Evolutionary conservation across 2,797 vertebrate species (phyloP).

Genomic region (Microtus obscurus): DNA sequence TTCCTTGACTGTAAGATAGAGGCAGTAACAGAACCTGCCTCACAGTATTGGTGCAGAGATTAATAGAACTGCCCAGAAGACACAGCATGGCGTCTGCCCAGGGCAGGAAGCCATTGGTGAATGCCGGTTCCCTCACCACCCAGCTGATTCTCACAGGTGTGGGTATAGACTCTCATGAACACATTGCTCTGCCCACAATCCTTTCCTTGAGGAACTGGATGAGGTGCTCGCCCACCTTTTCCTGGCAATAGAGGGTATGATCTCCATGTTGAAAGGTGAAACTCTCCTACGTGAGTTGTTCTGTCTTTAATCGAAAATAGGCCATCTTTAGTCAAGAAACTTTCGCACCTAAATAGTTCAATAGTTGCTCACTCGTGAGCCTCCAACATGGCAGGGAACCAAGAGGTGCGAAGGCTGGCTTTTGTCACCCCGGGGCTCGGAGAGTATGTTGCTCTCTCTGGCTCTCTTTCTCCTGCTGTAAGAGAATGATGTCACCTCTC

Average conservation of each 20-base stretch:
- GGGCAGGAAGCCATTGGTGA: background rate
- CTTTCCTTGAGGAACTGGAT: background rate
- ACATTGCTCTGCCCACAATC: background rate
- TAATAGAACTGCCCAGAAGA: background rate
- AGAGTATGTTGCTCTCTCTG: background rate
- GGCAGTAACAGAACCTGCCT: background rate
- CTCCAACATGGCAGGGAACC: background rate
- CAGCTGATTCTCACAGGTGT: background rate
- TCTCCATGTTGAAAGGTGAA: slow-evolving; percentile 23
- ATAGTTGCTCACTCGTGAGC: background rate
- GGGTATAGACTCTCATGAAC: background rate
- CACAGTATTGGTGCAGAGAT: background rate
- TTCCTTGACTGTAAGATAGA: background rate
- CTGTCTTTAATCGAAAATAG: slow-evolving; percentile 11
- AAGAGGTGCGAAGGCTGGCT: background rate
- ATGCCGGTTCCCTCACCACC: background rate
- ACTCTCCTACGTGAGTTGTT: background rate
- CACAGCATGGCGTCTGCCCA: background rate
- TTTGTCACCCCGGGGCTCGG: background rate
- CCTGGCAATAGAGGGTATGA: background rate
- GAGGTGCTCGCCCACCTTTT: slow-evolving; percentile 1
- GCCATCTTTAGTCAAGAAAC: background rate
- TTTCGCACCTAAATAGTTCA: slow-evolving; percentile 31
- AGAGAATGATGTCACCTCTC: background rate
- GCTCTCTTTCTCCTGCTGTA: background rate